Evolutionary conservation across 1,140 invertebrate genomes (phyloP), one percentile per base, ranked within the genome.

Genomic region (Steinernema feltiae): DNA sequence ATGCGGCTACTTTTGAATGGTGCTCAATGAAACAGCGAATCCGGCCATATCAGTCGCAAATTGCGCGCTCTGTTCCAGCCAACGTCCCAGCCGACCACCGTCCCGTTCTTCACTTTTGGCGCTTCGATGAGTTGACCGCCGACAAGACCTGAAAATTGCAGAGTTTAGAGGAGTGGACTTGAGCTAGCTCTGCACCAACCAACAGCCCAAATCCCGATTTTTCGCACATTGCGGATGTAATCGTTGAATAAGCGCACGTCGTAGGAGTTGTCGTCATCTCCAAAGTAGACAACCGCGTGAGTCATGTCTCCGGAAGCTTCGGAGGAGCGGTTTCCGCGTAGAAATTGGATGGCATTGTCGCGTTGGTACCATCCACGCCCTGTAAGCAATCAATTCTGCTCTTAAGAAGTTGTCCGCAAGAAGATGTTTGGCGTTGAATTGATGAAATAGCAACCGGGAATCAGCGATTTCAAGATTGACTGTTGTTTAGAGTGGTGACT

Each of bases 261-360:
- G 78, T 79, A 79, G 7, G 77, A 70, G 71, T 79, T 79, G 69
- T 79, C 78, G 48, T 79, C 78, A 35, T 79, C 78, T 1, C 27
- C 78, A 69, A 79, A 79, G 53, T 79, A 79, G 7, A 79, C 35
- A 1, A 79, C 78, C 2, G 27, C 71, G 17, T 48, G 32, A 18
- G 1, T 31, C 15, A 30, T 71, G 32, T 73, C 31, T 7, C 18
- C 72, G 17, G n/a, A 15, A 1, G 35, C 29, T 18, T 74, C 72
- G 18, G 0, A 21, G 17, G n/a, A 30, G 18, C 12, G 17, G 29
- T 76, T 76, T 29, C 31, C 48, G 15, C 76, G 46, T 21, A 76
- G n/a, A 18, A 31, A 76, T 18, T 76, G 2, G 12, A 76, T 3
- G 18, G 74, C 74, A 1, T n/a, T 46, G 24, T 32, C 53, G 21